These are phyloP conservation scores for Orgyia antiqua DNA, from an alignment of 2,888 invertebrate species.

Conservation along the genomic window DNA sequence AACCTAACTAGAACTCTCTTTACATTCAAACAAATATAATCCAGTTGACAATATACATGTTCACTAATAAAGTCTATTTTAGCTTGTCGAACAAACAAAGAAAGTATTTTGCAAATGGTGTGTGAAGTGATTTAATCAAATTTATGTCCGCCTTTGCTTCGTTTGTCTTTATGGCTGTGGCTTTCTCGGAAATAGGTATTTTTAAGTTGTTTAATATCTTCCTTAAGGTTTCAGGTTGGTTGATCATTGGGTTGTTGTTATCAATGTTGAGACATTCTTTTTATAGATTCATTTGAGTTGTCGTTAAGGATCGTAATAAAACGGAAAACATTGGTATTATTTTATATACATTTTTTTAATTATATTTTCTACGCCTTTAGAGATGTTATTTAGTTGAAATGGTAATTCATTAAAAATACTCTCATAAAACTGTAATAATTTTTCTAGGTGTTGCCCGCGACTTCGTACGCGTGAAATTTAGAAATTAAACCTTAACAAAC, in stretches of 20 bases:
- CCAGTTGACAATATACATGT: conserved; percentile 10
- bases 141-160: conserved; percentile 45
- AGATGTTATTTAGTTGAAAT: too few relatives aligned
- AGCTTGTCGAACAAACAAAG: conserved; percentile 30
- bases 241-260: conserved; percentile 15
- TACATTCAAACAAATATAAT: conserved; percentile 21
- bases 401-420: too few relatives aligned
- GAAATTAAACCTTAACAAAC: too few relatives aligned
- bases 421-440: too few relatives aligned
- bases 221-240: conserved; percentile 19
- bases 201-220: conserved; percentile 31
- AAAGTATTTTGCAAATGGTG: conserved; percentile 52
- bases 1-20: conserved; percentile 31
- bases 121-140: conserved; percentile 62
- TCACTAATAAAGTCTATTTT: conserved; percentile 28
- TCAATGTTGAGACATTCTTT: conserved; percentile 13
- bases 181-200: conserved; percentile 31
- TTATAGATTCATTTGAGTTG: too few relatives aligned
- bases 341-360: too few relatives aligned
- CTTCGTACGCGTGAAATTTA: too few relatives aligned
- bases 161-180: conserved; percentile 39
- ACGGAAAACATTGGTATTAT: too few relatives aligned
- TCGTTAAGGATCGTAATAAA: too few relatives aligned
- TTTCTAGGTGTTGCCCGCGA: too few relatives aligned
- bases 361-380: too few relatives aligned